Percentiles rank a stretch among this genome's conserved stretches.
Conservation (phyloP, 2,888 invertebrate species). For the Nineta flava region DNA sequence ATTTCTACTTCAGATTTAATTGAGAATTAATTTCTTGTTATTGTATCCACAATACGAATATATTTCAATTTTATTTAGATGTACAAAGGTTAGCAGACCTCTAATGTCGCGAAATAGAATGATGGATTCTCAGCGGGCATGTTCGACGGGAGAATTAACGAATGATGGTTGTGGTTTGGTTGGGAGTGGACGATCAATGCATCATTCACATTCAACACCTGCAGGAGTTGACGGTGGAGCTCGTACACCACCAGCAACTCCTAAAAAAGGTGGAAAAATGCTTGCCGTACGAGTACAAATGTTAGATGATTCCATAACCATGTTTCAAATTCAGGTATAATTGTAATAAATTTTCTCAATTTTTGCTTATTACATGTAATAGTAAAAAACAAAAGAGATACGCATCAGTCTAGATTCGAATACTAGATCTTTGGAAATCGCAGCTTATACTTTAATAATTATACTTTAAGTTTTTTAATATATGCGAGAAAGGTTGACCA, state of each 20-base stretch:
- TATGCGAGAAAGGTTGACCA: too few species aligned
- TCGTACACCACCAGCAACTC: slow-evolving; percentile 63
- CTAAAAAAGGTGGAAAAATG: slow-evolving; percentile 76
- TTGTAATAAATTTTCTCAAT: neutral
- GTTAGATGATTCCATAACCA: slow-evolving; percentile 76
- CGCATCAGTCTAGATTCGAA: too few species aligned
- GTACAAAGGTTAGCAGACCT: neutral
- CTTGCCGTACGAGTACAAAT: slow-evolving; percentile 75
- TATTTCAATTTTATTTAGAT: neutral
- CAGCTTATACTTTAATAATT: slow-evolving; percentile 16
- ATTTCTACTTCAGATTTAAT: too few species aligned
- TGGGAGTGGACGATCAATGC: slow-evolving; percentile 43
- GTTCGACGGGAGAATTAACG: slow-evolving; percentile 17
- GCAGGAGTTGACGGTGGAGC: slow-evolving; percentile 61
- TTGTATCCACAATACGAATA: too few species aligned
- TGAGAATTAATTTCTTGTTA: too few species aligned
- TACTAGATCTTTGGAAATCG: too few species aligned
- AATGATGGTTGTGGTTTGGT: slow-evolving; percentile 22
- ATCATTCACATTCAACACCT: slow-evolving; percentile 71
- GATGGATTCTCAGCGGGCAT: slow-evolving; percentile 5
- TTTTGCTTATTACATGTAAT: neutral
- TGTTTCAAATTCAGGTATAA: slow-evolving; percentile 83
- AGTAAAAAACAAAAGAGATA: too few species aligned
- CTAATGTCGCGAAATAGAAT: neutral
- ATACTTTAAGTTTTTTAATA: too few species aligned